Percentiles rank a stretch among this genome's conserved stretches.
These are phyloP conservation scores for Aspidoscelis tigris DNA, from an alignment of 2,113 vertebrate species.

Conservation along the genomic window DNA sequence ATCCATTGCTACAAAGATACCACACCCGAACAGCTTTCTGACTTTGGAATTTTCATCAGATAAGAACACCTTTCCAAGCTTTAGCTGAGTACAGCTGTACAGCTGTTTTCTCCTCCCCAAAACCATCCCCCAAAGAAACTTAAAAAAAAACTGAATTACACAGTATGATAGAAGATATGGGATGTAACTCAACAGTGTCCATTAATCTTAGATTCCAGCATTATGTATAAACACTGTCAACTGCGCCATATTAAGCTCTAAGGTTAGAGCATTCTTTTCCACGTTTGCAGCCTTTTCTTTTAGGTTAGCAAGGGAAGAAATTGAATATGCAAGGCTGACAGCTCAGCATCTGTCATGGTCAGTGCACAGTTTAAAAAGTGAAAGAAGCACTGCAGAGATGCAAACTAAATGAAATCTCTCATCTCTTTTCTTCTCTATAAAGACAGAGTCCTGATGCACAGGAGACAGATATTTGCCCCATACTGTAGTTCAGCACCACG, in stretches of 20 bases:
- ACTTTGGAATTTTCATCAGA: background rate
- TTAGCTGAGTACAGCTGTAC: background rate
- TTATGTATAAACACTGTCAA: background rate
- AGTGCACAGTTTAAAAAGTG: background rate
- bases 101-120: background rate
- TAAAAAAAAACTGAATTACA: background rate
- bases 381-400: background rate
- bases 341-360: background rate
- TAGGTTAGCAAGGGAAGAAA: background rate
- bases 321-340: background rate
- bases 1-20: background rate
- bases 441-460: background rate
- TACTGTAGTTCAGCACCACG: conserved; percentile 17
- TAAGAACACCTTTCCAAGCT: background rate
- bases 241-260: background rate
- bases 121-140: background rate
- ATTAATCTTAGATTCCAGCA: background rate
- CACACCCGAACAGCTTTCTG: background rate
- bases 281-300: background rate
- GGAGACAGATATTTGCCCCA: conserved; percentile 19
- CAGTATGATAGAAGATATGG: background rate
- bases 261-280: conserved; percentile 21
- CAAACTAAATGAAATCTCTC: background rate
- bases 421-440: conserved; percentile 6
- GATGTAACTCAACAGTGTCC: background rate